Evolutionary conservation across 2,888 invertebrate genomes (phyloP).

Genomic region (Abrostola tripartita): DNA sequence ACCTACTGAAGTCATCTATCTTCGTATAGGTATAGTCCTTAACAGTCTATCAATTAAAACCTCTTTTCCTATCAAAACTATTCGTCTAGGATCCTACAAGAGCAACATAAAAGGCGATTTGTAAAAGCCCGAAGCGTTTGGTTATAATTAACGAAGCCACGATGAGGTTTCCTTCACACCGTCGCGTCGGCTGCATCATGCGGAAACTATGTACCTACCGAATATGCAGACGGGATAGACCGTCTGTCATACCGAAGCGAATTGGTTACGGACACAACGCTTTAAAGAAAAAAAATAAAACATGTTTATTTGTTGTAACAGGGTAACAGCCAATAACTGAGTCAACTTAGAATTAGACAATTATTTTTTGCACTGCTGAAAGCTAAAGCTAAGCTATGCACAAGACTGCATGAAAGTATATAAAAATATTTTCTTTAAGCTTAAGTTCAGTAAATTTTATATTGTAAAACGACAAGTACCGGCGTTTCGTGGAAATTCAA

Average conservation of each 20-base stretch:
- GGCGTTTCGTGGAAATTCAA: background rate
- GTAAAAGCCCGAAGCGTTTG: constrained; percentile 24
- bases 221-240: constrained; percentile 10
- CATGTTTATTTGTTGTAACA: too few species aligned
- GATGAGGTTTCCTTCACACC: constrained; percentile 23
- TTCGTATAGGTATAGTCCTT: too few species aligned
- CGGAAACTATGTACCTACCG: constrained; percentile 3
- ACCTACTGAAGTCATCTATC: too few species aligned
- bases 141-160: constrained; percentile 28
- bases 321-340: too few species aligned
- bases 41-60: background rate
- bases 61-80: constrained; percentile 1
- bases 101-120: constrained; percentile 13
- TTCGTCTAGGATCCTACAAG: constrained; percentile 5
- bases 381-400: too few species aligned
- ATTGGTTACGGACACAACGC: background rate
- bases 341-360: too few species aligned
- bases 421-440: background rate
- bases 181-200: background rate
- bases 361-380: too few species aligned
- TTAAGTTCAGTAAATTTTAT: background rate
- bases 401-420: too few species aligned
- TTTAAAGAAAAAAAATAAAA: too few species aligned
- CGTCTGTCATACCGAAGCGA: constrained; percentile 18
- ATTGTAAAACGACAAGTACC: background rate